Percentiles rank a stretch among this genome's conserved stretches.
These are phyloP conservation scores for Prenolepis imparis DNA, from an alignment of 2,888 invertebrate genomes.

Conservation along the genomic window DNA sequence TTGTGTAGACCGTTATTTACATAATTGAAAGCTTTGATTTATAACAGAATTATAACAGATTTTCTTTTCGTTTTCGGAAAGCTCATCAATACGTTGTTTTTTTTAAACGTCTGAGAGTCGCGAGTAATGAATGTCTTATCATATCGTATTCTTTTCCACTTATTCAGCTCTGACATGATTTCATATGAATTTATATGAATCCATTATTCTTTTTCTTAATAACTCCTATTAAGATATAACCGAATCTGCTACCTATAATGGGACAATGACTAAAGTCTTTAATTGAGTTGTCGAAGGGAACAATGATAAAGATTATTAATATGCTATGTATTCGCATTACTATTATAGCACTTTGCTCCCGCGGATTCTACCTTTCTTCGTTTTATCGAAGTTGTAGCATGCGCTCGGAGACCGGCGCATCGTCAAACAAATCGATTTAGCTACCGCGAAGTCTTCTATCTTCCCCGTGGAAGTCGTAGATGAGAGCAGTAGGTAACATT, in stretches of 20 bases:
- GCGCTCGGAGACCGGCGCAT: constrained; percentile 41
- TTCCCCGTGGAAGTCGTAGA: constrained; percentile 44
- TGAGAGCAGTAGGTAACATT: constrained; percentile 37
- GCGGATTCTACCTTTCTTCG: constrained; percentile 6
- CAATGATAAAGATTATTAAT: constrained; percentile 41
- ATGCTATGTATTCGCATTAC: constrained; percentile 12
- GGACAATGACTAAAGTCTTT: constrained; percentile 22
- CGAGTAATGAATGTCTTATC: not conserved
- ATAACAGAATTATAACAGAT: no score
- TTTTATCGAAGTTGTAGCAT: constrained; percentile 12
- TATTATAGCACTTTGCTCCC: not conserved
- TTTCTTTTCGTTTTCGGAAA: not conserved
- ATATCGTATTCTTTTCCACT: not conserved
- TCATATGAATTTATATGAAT: not conserved
- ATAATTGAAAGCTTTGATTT: not conserved
- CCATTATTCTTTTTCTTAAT: not conserved
- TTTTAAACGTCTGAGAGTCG: not conserved
- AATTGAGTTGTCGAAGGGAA: constrained; percentile 20
- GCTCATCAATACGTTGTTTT: not conserved
- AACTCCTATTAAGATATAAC: not conserved
- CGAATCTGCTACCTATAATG: not conserved
- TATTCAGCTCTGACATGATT: not conserved
- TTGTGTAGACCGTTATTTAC: not conserved
- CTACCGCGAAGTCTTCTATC: constrained; percentile 46
- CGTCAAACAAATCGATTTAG: constrained; percentile 54